Base-by-base conservation (phyloP, 1,140 invertebrate genomes). In the Diploscapter pachys region DNA sequence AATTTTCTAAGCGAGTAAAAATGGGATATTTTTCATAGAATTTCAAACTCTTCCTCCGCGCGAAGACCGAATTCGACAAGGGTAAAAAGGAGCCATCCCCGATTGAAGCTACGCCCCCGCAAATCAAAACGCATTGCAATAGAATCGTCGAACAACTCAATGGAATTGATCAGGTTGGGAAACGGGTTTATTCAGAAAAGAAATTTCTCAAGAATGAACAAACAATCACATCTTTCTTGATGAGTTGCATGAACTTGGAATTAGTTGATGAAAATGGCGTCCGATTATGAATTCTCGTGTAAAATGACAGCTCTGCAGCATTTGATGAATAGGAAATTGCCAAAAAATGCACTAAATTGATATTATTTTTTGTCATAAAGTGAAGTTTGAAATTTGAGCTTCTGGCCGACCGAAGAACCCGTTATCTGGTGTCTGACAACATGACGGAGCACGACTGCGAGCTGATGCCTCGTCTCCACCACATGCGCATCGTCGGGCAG, bases 391-490 rank as follows among this genome's bases (percentile, higher is more conserved):
- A 6, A 59, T 63, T 80, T 66, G 62, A 82, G 82, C 55, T 83
- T n/a, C 64, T 83, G 48, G 73, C 77, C 69, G 75, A 82, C 68
- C 52, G 80, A 73, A 79, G 91, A 59, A 94, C 92, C 50, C 90
- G 93, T 68, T 99, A 98, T 89, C 89, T 99, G 59, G 95, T 95
- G 53, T 94, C 95, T 52, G 93, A 98, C 86, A 93, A 93, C 9
- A 94, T 99, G 91, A 97, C 95, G 85, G 98, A 95, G 86, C 98
- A 98, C 86, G 96, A 99, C 87, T 99, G 96, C 86, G 95, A 98
- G 87, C 88, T 99, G 71, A 97, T 99, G 94, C 96, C 96, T 55
- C 91, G 95, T 82, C 88, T 99, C 54, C 96, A 99, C 88, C 96
- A 99, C 88, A 97, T 99, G 85, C 91, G 95, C 86, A 93, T 99